Percentiles rank a stretch among this genome's conserved stretches.
Evolutionary conservation across 2,888 invertebrate genomes (phyloP).

Genomic region (Spatulosminthurus flaviceps): DNA sequence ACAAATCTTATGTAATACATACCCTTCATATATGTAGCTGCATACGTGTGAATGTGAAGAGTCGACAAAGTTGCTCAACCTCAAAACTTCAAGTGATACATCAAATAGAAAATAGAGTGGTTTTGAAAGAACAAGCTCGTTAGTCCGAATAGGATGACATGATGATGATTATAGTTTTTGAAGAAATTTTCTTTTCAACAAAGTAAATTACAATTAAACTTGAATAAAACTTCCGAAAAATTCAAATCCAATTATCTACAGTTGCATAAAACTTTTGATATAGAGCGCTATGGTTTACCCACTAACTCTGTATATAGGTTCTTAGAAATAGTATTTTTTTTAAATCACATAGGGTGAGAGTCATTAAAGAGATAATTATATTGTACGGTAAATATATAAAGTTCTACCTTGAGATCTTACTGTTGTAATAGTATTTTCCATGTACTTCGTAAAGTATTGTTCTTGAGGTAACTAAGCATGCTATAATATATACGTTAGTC

Average conservation of each 20-base stretch:
- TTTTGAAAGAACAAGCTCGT: conserved; percentile 36
- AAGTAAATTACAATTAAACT: conserved; percentile 45
- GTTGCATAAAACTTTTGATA: conserved; percentile 1
- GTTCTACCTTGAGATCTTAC: not conserved
- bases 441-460: not conserved
- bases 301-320: no score
- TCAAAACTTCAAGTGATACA: not conserved
- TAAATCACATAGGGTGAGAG: not conserved
- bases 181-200: conserved; percentile 20
- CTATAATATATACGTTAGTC: not conserved
- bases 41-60: not conserved
- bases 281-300: no score
- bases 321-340: not conserved
- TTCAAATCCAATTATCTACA: conserved; percentile 37
- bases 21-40: not conserved
- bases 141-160: conserved; percentile 10
- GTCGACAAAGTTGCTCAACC: not conserved
- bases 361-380: conserved; percentile 18
- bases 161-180: conserved; percentile 14
- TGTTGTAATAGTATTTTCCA: not conserved
- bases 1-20: no score
- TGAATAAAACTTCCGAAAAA: conserved; percentile 38
- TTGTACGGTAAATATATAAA: not conserved
- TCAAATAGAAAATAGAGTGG: not conserved
- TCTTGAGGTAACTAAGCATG: not conserved